Conservation (phyloP, 2,888 invertebrate species). For the Erebia ligea region DNA sequence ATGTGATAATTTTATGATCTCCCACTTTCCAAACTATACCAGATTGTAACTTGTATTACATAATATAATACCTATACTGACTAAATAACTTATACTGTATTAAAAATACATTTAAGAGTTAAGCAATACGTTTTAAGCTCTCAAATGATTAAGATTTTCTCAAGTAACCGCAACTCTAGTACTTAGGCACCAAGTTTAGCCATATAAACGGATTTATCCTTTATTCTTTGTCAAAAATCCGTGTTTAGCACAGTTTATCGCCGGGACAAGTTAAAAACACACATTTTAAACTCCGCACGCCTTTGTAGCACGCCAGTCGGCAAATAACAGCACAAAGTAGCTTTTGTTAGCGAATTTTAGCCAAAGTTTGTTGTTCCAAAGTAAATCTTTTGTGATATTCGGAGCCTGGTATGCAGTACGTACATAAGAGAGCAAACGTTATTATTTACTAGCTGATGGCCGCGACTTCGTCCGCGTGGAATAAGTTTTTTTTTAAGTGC, state of each 20-base stretch:
- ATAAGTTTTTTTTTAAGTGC: no score
- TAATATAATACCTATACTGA: no score
- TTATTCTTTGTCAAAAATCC: neutral
- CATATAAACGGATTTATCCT: neutral
- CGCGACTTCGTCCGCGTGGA: no score
- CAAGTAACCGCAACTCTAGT: no score
- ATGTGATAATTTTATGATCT: no score
- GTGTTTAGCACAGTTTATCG: slow-evolving; percentile 8
- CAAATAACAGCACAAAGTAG: slow-evolving; percentile 39
- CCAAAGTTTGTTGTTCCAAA: slow-evolving; percentile 19
- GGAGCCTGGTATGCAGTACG: neutral
- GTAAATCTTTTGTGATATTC: slow-evolving; percentile 20
- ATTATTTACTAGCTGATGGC: neutral
- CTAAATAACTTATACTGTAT: no score
- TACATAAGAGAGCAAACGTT: neutral
- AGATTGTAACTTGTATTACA: no score
- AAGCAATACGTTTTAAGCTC: no score
- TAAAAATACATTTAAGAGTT: no score
- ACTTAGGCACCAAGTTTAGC: no score
- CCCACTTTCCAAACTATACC: no score
- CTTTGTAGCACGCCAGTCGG: slow-evolving; percentile 43
- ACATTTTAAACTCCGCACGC: slow-evolving; percentile 53
- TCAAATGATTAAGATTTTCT: no score
- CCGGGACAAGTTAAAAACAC: slow-evolving; percentile 56
- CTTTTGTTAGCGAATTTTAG: slow-evolving; percentile 24